Evolutionary conservation across 2,113 vertebrate genomes (phyloP), one percentile per base, ranked within the genome.

Genomic region (Crotalus tigris): DNA sequence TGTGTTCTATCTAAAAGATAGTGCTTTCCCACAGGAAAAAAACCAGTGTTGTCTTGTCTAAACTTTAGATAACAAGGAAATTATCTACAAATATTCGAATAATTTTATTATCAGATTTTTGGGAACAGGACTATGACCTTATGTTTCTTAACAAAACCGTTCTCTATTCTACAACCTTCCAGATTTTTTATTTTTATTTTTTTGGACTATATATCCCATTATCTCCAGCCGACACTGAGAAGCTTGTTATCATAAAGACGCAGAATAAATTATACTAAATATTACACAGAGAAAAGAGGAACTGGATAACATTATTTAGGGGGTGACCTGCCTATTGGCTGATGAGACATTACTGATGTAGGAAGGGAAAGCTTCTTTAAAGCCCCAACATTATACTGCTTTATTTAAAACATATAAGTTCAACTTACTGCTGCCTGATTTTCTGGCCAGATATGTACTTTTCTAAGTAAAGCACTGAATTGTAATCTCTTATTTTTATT

Each of bases 21-120:
- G n/a, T 75, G 13, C 94, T 88, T 87, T 94, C 89, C 90, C 75
- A 87, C 57, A 88, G 24, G 85, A 92, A 95, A 95, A 94, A 21
- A 91, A 92, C 93, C 93, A 19, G 95, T 94, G 95, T 89, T 69
- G 64, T 61, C 93, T 95, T 95, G 92, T 96, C 86, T 87, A 96
- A 88, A 58, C 61, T 91, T 95, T 92, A 91, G 58, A 94, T 24
- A 64, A 85, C 3, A 89, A 15, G 91, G 90, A 26, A 11, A 46
- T 39, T 54, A n/a, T 21, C 54, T 57, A 57, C 15, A 3, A 86
- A 59, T 51, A 88, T 54, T 91, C 2, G 1, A 54, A 39, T 19
- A 8, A 17, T 85, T 91, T 85, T 4, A 9, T 53, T 46, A 39
- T 85, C 69, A 26, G n/a, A 19, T 44, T 85, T 85, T 9, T 44